Conservation (phyloP, 37 sponge, comb jelly and placozoan species). For the Dysidea cf. avara region DNA sequence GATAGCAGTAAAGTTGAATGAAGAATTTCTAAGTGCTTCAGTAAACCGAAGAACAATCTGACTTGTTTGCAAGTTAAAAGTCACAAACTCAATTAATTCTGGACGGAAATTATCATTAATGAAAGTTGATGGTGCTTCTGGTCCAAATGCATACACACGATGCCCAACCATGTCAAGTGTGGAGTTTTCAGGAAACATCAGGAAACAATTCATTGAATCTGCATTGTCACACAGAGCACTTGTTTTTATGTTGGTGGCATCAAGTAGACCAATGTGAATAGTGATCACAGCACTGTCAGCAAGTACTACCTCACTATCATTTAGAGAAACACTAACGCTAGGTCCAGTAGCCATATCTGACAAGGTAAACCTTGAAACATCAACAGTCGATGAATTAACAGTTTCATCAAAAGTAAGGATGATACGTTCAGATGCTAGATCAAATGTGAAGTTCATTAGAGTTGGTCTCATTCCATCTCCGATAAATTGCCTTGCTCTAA, state of each 20-base stretch:
- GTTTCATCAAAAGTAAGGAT: slow-evolving; percentile 81
- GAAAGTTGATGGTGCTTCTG: slow-evolving; percentile 29
- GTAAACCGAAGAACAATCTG: slow-evolving; percentile 66
- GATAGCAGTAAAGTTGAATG: slow-evolving; percentile 53
- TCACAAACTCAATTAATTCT: slow-evolving; percentile 44
- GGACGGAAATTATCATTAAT: slow-evolving; percentile 77
- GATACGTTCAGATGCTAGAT: slow-evolving; percentile 71
- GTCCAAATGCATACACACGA: slow-evolving; percentile 33
- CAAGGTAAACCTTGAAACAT: slow-evolving; percentile 28
- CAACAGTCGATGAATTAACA: slow-evolving; percentile 65
- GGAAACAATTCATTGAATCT: slow-evolving; percentile 53
- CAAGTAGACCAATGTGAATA: slow-evolving; percentile 58
- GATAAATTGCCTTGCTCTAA: slow-evolving; percentile 38
- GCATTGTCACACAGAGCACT: slow-evolving; percentile 58
- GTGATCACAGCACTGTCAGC: slow-evolving; percentile 55
- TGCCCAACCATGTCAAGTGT: slow-evolving; percentile 73
- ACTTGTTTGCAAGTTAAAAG: slow-evolving; percentile 74
- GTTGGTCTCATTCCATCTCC: slow-evolving; percentile 59
- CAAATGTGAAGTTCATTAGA: slow-evolving; percentile 46
- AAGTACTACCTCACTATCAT: slow-evolving; percentile 54
- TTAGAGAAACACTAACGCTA: slow-evolving; percentile 49
- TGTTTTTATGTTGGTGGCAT: slow-evolving; percentile 70
- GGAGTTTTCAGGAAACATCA: slow-evolving; percentile 61
- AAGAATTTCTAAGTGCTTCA: slow-evolving; percentile 68
- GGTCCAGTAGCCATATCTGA: slow-evolving; percentile 1